Evolutionary conservation across 1,140 invertebrate species (phyloP), one percentile per base, ranked within the genome.

Genomic region (Leucophenga varia): DNA sequence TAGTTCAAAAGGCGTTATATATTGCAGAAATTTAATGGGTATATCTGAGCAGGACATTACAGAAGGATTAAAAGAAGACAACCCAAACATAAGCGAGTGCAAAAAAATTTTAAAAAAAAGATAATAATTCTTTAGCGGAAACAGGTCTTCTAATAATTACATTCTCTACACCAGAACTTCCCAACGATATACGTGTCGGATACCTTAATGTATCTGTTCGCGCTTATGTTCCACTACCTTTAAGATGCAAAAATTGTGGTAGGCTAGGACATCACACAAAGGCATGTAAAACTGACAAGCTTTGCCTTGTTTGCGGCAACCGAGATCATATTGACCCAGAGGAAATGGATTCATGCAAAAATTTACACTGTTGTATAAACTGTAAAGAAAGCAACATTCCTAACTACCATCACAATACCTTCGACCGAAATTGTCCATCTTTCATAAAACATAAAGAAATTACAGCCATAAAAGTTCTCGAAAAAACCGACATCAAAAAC

Each of bases 401-500:
- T n/a, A 13, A 35, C 32, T 35, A 35, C 13, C 32, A 35, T n/a
- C 32, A 35, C 32, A 35, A 35, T n/a, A 8, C 12, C n/a, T 13
- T 6, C 6, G 32, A 35, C 16, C 32, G 32, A 5, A 35, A 35
- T 5, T 35, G 13, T n/a, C 32, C 25, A 7, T 30, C 25, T 8
- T 30, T 8, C 25, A 30, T 30, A 7, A 30, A 30, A 30, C n/a
- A n/a, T n/a, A 35, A 35, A 13, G 32, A 35, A 35, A 13, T 35
- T 8, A 4, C 5, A 16, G 32, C 32, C 16, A 35, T 35, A 4
- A 13, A 13, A 35, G n/a, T 35, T 6, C 5, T 35, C 6, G 32
- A 35, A 35, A 35, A 35, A 35, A 35, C 32, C 6, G 32, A 35
- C 16, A 35, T 35, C 4, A 35, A 35, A 35, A 35, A 6, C 32